Conservation (phyloP, 1,140 invertebrate species). For the Drosophila ananassae region DNA sequence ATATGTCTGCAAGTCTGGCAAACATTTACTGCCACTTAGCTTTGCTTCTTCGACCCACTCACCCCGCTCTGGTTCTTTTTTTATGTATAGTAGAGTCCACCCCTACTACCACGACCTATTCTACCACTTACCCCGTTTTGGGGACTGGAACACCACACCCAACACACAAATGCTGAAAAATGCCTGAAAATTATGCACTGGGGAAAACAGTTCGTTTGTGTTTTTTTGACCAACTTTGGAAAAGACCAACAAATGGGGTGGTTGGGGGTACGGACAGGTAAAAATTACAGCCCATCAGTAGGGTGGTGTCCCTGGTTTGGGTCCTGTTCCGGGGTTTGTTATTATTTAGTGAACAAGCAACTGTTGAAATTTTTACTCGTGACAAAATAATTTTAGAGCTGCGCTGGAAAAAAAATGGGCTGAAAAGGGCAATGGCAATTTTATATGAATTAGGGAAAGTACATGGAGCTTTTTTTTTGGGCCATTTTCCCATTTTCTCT, state of each 20-base stretch:
- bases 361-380: conserved; percentile 43
- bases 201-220: conserved; percentile 36
- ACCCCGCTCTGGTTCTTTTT: not conserved
- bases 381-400: conserved; percentile 35
- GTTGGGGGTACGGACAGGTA: conserved; percentile 19
- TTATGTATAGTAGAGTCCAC: not conserved
- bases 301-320: not conserved
- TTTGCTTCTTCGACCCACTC: conserved; percentile 18
- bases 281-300: conserved; percentile 1
- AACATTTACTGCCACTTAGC: conserved; percentile 46
- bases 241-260: conserved; percentile 23
- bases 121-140: conserved; percentile 13
- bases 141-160: conserved; percentile 15
- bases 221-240: conserved; percentile 15
- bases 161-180: conserved; percentile 41
- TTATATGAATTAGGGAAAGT: conserved; percentile 38
- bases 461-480: not conserved
- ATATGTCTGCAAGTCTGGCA: conserved; percentile 47
- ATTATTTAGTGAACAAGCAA: conserved; percentile 38
- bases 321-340: conserved; percentile 13
- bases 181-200: conserved; percentile 48
- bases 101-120: not conserved
- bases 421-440: conserved; percentile 19
- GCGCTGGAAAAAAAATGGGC: conserved; percentile 17
- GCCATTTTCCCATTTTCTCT: not conserved